Base-by-base conservation (phyloP, 1,140 invertebrate genomes). In the Lepidurus arcticus region DNA sequence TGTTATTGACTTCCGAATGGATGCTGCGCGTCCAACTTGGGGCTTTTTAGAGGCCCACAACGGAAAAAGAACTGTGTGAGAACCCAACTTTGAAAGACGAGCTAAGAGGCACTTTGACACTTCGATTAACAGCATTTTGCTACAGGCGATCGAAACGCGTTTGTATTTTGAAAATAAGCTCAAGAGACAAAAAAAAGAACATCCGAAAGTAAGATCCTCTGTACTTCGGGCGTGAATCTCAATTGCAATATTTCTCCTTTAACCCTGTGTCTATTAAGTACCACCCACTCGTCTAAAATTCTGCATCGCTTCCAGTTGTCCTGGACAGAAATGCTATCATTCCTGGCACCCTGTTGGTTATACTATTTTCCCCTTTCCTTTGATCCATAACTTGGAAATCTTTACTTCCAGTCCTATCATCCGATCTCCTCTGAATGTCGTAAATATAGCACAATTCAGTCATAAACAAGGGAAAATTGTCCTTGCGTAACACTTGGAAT, bases 341-440 rank as follows among this genome's bases (percentile, higher is more conserved):
- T 65, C 21, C 53, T 65, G 53, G 53, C 53, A 65, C 53, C 53
- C 53, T 13, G 53, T 65, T 65, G 53, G 53, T 65, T 65, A n/a
- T 13, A n/a, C 13, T 21, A 65, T n/a, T 65, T 65, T 7, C 13
- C 7, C 21, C 53, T 16, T 65, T 47, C 45, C 16, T 65, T 21
- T 21, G 53, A 21, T 11, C 47, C 53, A 65, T 65, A 65, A 65
- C 8, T 65, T 21, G 53, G 16, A 65, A 65, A 65, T 65, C 21
- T 65, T 1, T 13, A n/a, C 9, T 65, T 21, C 53, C 53, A 21
- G 21, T 65, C 16, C 13, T 11, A 65, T 16, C 53, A 65, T 7
- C 16, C 16, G 16, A 65, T 65, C 7, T 65, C 45, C 45, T 34
- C 45, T 65, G 53, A 9, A 65, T n/a, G 7, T 65, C 13, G 16